Evolutionary conservation across 2,888 invertebrate species (phyloP), one percentile per base, ranked within the genome.

Genomic region (Habroteleia sp.): DNA sequence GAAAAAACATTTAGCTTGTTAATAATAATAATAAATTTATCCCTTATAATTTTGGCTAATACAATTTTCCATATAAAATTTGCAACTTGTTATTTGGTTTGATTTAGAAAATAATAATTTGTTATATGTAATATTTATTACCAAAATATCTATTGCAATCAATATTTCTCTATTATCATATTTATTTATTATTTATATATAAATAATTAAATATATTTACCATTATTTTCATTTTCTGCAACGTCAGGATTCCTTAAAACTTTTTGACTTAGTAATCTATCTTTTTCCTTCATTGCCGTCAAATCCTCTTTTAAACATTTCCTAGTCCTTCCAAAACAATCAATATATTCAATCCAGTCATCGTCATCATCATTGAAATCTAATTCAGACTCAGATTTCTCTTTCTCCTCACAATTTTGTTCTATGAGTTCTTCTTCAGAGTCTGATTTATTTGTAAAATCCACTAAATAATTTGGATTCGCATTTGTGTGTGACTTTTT

Each of bases 291-390:
- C 79, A 95, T 91, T 31, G 90, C 89, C 2, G 91, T 91, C 11
- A 97, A 89, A 87, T 97, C 97, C 82, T 93, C 91, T 77, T 92
- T 92, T 76, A 94, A 90, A 87, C 97, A 97, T 81, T 93, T 94
- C 46, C 97, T 91, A 0, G 97, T 95, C 69, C 98, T 91, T 0
- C 98, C 97, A 63, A 97, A 91, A 74, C 94, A 94, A 88, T 98
- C 98, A 0, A 92, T 92, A 85, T 95, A 98, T 84, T 97, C 97
- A 2, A 95, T 93, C 96, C 96, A 95, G 79, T 80, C 88, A 62
- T 88, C 86, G 17, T 89, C 89, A 4, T 87, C 83, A 66, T 88
- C 86, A 77, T 52, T 68, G 42, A 81, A 80, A 58, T 83, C 76
- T 1, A 74, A 48, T 25, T 77, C 78, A 56, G 3, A 6, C 5